Evolutionary conservation across 2,888 invertebrate species (phyloP).

Genomic region (Galeruca laticollis): DNA sequence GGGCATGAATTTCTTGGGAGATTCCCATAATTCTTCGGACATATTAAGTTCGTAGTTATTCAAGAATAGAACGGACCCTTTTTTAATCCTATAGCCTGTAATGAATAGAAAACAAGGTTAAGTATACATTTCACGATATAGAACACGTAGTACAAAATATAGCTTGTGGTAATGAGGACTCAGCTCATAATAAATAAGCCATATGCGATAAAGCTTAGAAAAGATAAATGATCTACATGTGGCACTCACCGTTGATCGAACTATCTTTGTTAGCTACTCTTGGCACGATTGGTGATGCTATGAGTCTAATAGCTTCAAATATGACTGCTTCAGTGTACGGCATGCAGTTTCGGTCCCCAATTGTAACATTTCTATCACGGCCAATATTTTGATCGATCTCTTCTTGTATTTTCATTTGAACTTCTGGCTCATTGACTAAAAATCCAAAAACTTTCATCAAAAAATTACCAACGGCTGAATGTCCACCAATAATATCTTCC

Average conservation of each 20-base stretch:
- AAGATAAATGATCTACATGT: neutral
- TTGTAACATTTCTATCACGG: slow-evolving; percentile 54
- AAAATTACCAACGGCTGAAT: slow-evolving; percentile 75
- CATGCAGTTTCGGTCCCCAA: slow-evolving; percentile 68
- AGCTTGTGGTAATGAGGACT: no score
- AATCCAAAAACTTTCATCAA: slow-evolving; percentile 72
- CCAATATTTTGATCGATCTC: slow-evolving; percentile 68
- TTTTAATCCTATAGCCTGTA: slow-evolving; percentile 72
- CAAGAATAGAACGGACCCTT: slow-evolving; percentile 75
- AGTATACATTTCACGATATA: neutral
- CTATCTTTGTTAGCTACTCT: slow-evolving; percentile 75
- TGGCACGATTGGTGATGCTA: slow-evolving; percentile 77
- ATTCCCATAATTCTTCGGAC: slow-evolving; percentile 72
- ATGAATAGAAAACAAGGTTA: slow-evolving; percentile 46
- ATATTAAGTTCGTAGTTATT: slow-evolving; percentile 78
- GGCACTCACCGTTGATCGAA: slow-evolving; percentile 70
- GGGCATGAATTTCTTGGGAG: slow-evolving; percentile 73
- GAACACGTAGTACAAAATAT: slow-evolving; percentile 20
- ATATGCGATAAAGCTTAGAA: no score
- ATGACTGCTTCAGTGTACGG: slow-evolving; percentile 74
- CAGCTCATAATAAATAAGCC: no score
- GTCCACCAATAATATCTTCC: slow-evolving; percentile 70
- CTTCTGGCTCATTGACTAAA: slow-evolving; percentile 68
- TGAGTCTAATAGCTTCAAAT: slow-evolving; percentile 73
- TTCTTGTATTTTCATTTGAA: slow-evolving; percentile 69